phyloP scores from a whole-genome alignment of 2,888 invertebrate species.

The Ophion ventricosus region DNA sequence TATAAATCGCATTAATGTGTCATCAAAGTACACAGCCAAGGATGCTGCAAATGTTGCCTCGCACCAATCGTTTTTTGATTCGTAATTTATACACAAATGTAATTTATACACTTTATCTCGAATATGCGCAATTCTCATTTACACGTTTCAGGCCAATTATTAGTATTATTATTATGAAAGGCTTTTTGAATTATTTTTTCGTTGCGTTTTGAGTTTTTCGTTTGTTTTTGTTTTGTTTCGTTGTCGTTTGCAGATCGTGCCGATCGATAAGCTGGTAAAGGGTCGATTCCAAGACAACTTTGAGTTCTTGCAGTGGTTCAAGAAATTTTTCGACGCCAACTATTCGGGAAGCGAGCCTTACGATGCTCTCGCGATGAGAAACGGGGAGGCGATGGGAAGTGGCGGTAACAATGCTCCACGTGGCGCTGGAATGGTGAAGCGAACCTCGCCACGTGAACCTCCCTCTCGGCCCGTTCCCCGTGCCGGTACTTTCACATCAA shows the following conservation, averaged over 20 bases:
- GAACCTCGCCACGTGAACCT: slow-evolving; percentile 84
- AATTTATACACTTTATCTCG: not conserved
- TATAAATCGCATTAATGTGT: slow-evolving; percentile 10
- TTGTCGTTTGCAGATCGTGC: slow-evolving; percentile 90
- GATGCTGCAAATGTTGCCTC: slow-evolving; percentile 22
- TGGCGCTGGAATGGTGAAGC: slow-evolving; percentile 83
- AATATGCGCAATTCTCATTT: slow-evolving; percentile 11
- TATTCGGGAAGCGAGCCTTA: slow-evolving; percentile 95
- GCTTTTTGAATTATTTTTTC: slow-evolving; percentile 46
- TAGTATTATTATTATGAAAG: slow-evolving; percentile 34
- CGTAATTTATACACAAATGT: not conserved
- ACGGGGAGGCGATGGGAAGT: slow-evolving; percentile 93
- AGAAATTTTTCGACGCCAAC: slow-evolving; percentile 99
- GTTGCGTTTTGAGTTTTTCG: slow-evolving; percentile 50
- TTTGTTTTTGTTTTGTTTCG: slow-evolving; percentile 66
- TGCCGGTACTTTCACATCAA: slow-evolving; percentile 85
- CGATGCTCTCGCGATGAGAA: slow-evolving; percentile 94
- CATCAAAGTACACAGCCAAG: slow-evolving; percentile 62
- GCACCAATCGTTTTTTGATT: slow-evolving; percentile 25
- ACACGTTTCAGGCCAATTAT: slow-evolving; percentile 20
- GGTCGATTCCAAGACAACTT: slow-evolving; percentile 99
- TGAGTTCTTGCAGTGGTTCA: slow-evolving; percentile 99
- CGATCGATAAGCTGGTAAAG: slow-evolving; percentile 97
- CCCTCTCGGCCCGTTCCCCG: slow-evolving; percentile 86
- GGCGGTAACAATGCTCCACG: slow-evolving; percentile 87